Conservation (phyloP, 2,888 invertebrate species). For the Lasius fuliginosus region DNA sequence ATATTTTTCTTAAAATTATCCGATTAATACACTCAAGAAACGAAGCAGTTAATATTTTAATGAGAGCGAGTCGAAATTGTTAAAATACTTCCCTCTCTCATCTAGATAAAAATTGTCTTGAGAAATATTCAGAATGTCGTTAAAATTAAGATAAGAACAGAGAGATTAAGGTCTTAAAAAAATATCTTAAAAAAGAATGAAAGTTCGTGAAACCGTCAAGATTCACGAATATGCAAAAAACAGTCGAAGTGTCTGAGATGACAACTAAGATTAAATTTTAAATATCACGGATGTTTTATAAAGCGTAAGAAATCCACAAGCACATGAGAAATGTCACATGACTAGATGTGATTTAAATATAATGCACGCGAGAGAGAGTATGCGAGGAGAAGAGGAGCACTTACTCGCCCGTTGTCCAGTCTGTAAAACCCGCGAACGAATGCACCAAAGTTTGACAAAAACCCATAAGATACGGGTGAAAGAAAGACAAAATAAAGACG, state of each 20-base stretch:
- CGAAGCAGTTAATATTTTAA: neutral
- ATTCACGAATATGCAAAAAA: neutral
- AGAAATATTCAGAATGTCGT: neutral
- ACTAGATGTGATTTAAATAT: conserved; percentile 1
- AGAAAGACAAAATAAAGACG: conserved; percentile 49
- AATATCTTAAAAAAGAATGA: neutral
- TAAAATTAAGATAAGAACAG: neutral
- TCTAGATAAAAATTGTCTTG: neutral
- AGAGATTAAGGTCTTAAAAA: neutral
- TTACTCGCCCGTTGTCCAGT: neutral
- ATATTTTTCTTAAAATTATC: neutral
- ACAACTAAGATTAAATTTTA: neutral
- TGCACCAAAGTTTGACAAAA: conserved; percentile 44
- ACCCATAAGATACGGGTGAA: conserved; percentile 35
- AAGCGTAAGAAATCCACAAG: neutral
- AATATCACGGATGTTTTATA: neutral
- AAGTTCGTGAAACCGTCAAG: neutral
- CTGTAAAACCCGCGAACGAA: conserved; percentile 20
- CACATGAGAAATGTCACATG: neutral
- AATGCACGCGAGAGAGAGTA: conserved; percentile 5
- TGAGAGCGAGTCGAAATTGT: neutral
- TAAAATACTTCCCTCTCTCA: neutral
- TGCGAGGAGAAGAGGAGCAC: neutral
- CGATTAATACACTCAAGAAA: neutral
- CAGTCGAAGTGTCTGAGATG: neutral